A percentile compares a stretch with the other conserved stretches of the same genome.
phyloP scores from a whole-genome alignment of 2,888 invertebrate genomes.

The Gymnosoma rotundatum region DNA sequence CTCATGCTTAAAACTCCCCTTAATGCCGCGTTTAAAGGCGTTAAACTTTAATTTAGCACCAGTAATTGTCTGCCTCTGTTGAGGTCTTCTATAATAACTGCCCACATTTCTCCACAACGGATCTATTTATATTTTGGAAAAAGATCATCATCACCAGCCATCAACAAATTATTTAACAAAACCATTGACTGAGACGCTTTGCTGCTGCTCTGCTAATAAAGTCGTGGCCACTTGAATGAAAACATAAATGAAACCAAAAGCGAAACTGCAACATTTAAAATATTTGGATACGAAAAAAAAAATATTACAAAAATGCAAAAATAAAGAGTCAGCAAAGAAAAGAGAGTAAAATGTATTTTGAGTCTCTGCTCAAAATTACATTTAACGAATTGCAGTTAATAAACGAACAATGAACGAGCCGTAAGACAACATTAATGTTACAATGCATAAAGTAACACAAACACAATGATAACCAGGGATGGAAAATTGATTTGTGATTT shows the following conservation, averaged over 20 bases:
- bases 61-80: constrained; percentile 79
- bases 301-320: background rate
- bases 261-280: constrained; percentile 26
- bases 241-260: background rate
- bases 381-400: constrained; percentile 28
- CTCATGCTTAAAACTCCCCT: constrained; percentile 81
- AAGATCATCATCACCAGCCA: constrained; percentile 66
- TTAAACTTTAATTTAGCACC: constrained; percentile 74
- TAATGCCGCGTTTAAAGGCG: constrained; percentile 78
- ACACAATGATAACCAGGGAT: background rate
- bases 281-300: background rate
- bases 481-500: background rate
- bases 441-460: background rate
- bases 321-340: background rate
- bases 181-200: constrained; percentile 14
- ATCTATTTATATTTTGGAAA: constrained; percentile 82
- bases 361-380: constrained; percentile 43
- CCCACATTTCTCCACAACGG: constrained; percentile 80
- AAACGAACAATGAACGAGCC: background rate
- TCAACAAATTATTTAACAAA: constrained; percentile 31
- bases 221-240: constrained; percentile 49
- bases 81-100: constrained; percentile 82
- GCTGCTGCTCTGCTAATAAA: constrained; percentile 28
- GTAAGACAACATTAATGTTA: background rate
- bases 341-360: constrained; percentile 20